Evolutionary conservation across 2,797 vertebrate genomes (phyloP), one percentile per base, ranked within the genome.

Genomic region (Acipenser transmontanus): DNA sequence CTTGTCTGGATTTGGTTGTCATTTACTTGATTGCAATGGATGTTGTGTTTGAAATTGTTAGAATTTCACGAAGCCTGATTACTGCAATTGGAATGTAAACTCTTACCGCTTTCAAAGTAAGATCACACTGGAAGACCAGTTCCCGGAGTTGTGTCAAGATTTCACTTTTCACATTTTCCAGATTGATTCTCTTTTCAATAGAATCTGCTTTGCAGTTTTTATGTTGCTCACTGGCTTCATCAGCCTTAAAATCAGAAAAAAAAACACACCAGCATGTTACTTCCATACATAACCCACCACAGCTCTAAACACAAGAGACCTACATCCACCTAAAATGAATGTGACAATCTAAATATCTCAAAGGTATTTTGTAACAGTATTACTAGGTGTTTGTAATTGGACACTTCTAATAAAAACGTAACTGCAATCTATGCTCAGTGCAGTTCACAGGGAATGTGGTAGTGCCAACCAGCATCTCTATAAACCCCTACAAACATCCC

Each of bases 61-160:
- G 34, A 34, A 34, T 34, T 34, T 34, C 34, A 34, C 34, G 4
- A 34, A 34, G 34, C 4, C 34, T 3, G 34, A 34, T 34, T 34
- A 34, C 34, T 34, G 34, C 34, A 34, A 34, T 34, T 34, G 4
- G 34, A 34, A 34, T 1, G 52, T 54, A 54, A 54, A 9, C 52
- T 72, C 94, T 90, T 84, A 99, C 97, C 61, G 97, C 95, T 78
- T 99, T 99, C 69, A 98, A 90, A 49, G 97, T 99, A 72, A 98
- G 93, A 84, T 99, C 96, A 65, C 96, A 99, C 79, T 98, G 97
- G 72, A 94, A 98, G 79, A 99, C 88, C 83, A 98, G 90, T 78
- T 94, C 92, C 72, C 94, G 86, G 70, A 98, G 87, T 83, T 98
- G 94, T 49, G 91, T 87, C 81, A 98, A 84, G 71, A 95, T 91